A percentile compares a stretch with the other conserved stretches of the same genome.
Conservation (phyloP, 1,140 invertebrate genomes). For the Tribolium madens region DNA sequence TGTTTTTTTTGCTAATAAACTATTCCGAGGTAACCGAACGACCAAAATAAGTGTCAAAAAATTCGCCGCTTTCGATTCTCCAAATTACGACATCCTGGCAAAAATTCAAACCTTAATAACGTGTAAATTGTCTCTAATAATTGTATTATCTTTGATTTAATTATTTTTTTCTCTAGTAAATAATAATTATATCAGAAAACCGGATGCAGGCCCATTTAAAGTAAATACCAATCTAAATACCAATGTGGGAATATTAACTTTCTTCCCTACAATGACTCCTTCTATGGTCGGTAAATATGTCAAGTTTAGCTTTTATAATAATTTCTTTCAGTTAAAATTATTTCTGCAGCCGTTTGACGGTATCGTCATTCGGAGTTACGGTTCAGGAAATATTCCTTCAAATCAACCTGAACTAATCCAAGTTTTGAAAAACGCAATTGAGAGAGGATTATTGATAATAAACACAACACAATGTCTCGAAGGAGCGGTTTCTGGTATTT, state of each 20-base stretch:
- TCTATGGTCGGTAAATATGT: conserved; percentile 54
- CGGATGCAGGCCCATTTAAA: conserved; percentile 1
- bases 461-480: conserved; percentile 93
- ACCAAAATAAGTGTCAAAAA: conserved; percentile 85
- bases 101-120: conserved; percentile 82
- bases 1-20: conserved; percentile 88
- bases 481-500: conserved; percentile 80
- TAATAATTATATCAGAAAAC: conserved; percentile 50
- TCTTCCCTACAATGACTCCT: conserved; percentile 60
- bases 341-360: conserved; percentile 83
- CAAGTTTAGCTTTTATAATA: conserved; percentile 17
- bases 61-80: conserved; percentile 91
- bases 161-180: conserved; percentile 39
- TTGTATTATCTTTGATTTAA: background rate
- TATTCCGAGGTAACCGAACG: conserved; percentile 92
- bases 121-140: conserved; percentile 63
- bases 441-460: conserved; percentile 88
- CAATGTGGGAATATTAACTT: conserved; percentile 55
- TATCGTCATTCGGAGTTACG: conserved; percentile 93
- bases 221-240: conserved; percentile 48
- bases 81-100: conserved; percentile 87
- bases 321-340: conserved; percentile 71
- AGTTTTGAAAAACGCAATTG: conserved; percentile 78
- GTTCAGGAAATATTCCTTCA: conserved; percentile 91
- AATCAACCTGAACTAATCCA: conserved; percentile 85